These are phyloP conservation scores for Exocentrus adspersus DNA, from an alignment of 2,888 invertebrate genomes.

Conservation along the genomic window DNA sequence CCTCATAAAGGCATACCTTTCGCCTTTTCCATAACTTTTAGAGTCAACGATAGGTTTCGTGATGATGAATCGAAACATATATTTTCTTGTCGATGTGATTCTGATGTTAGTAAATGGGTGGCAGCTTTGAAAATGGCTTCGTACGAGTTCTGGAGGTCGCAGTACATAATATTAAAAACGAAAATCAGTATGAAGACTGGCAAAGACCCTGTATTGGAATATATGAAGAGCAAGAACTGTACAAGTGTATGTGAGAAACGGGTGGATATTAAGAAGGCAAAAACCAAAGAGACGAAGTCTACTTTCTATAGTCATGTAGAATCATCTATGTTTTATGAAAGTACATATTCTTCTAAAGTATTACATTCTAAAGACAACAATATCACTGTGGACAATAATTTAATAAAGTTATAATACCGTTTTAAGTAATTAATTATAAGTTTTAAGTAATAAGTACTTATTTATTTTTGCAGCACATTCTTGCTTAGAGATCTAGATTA, in stretches of 20 bases:
- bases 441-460: not conserved
- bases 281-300: constrained; percentile 52
- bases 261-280: constrained; percentile 49
- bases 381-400: constrained; percentile 49
- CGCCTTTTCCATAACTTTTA: constrained; percentile 75
- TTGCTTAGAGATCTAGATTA: constrained; percentile 12
- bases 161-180: constrained; percentile 72
- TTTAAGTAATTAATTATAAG: not conserved
- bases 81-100: constrained; percentile 76
- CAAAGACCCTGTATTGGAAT: constrained; percentile 65
- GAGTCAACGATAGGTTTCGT: constrained; percentile 71
- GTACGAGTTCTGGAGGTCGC: constrained; percentile 76
- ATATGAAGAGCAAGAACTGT: constrained; percentile 53
- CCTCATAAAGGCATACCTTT: constrained; percentile 73
- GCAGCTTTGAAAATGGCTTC: constrained; percentile 73
- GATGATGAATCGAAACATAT: constrained; percentile 68
- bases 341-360: constrained; percentile 42
- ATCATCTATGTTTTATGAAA: constrained; percentile 45
- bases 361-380: constrained; percentile 35
- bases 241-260: constrained; percentile 36
- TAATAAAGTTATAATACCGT: constrained; percentile 51
- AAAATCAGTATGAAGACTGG: constrained; percentile 76
- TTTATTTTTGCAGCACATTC: constrained; percentile 10
- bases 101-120: constrained; percentile 78
- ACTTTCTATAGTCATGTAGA: constrained; percentile 58